Conservation (phyloP, 2,797 vertebrate species). For the Morelia viridis region DNA sequence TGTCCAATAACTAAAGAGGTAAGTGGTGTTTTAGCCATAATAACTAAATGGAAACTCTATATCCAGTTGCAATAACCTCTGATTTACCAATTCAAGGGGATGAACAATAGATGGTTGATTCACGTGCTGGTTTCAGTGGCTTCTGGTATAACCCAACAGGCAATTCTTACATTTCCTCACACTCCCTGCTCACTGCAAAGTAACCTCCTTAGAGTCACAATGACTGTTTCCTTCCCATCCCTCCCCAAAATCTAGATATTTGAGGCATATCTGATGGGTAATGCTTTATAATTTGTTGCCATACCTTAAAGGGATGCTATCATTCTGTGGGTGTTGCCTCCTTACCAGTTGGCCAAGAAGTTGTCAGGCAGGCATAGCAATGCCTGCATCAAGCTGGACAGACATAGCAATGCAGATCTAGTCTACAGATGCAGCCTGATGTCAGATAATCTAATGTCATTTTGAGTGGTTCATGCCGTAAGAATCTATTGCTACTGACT, state of each 20-base stretch:
- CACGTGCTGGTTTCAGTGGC: neutral
- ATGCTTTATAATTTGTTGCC: neutral
- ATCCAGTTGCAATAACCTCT: neutral
- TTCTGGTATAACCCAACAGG: neutral
- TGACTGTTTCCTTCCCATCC: neutral
- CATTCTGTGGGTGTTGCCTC: neutral
- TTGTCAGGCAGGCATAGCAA: neutral
- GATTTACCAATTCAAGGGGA: neutral
- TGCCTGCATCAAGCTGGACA: neutral
- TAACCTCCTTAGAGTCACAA: neutral
- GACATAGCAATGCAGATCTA: neutral
- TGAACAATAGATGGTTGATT: neutral
- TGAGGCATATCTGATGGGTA: neutral
- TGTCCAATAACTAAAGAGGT: slow-evolving; percentile 11
- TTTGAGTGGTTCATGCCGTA: neutral
- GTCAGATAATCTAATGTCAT: neutral
- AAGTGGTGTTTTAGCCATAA: neutral
- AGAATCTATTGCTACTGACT: neutral
- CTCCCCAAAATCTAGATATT: neutral
- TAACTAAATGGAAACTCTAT: neutral
- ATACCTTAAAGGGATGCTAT: neutral
- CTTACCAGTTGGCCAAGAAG: neutral
- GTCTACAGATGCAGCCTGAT: neutral
- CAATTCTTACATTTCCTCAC: neutral
- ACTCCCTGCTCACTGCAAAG: neutral